A percentile compares a stretch with the other conserved stretches of the same genome.
phyloP scores from a whole-genome alignment of 2,113 vertebrate species.

The Toxotes chatareus region DNA sequence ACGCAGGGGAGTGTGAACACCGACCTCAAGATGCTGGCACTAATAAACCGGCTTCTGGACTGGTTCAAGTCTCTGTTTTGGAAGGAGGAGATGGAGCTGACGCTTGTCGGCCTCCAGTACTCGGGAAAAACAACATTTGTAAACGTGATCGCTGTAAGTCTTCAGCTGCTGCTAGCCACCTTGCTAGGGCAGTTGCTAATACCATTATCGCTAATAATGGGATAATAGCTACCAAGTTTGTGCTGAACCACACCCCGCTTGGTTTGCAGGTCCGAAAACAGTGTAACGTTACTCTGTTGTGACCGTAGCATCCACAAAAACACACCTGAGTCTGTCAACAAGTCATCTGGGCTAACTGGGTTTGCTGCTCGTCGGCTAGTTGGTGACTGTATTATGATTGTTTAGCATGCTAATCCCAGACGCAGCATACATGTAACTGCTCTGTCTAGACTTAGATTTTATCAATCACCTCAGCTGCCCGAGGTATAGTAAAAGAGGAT shows the following conservation, averaged over 20 bases:
- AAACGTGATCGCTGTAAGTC: constrained; percentile 91
- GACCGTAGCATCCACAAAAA: neutral
- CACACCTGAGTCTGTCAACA: constrained; percentile 27
- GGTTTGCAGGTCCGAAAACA: neutral
- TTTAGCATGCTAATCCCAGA: constrained; percentile 25
- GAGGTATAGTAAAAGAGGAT: constrained; percentile 5
- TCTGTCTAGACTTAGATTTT: neutral
- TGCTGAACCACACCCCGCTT: neutral
- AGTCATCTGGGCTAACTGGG: constrained; percentile 42
- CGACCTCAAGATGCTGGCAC: constrained; percentile 85
- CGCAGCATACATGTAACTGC: neutral
- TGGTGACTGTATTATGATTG: constrained; percentile 6
- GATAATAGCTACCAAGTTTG: constrained; percentile 11
- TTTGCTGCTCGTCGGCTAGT: constrained; percentile 4
- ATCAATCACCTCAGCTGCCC: neutral
- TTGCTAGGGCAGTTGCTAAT: constrained; percentile 64
- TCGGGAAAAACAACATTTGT: constrained; percentile 94
- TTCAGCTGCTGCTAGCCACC: constrained; percentile 64
- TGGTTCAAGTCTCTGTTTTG: constrained; percentile 91
- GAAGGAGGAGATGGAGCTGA: constrained; percentile 95
- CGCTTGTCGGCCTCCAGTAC: constrained; percentile 91
- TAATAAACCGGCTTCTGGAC: constrained; percentile 89
- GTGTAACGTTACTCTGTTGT: neutral
- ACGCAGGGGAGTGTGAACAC: constrained; percentile 40
- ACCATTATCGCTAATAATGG: constrained; percentile 56